Evolutionary conservation across 2,888 invertebrate species (phyloP).

Genomic region (Onthophagus sagittarius): DNA sequence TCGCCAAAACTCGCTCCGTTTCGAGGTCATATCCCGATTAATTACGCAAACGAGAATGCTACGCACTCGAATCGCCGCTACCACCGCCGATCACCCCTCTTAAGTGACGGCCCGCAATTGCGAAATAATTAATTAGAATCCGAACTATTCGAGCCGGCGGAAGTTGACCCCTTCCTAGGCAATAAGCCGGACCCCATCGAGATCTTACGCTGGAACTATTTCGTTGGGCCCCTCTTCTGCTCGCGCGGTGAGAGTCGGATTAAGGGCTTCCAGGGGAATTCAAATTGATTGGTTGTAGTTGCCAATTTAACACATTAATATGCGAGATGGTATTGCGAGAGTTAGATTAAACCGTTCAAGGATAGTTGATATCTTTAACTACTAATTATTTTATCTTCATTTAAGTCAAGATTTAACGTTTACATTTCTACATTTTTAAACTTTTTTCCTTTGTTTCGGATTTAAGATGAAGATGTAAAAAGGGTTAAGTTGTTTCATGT

Average conservation of each 20-base stretch:
- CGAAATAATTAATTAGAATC: slow-evolving; percentile 22
- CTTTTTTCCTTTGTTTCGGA: no score
- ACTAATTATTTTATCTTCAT: not conserved
- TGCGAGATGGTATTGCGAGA: not conserved
- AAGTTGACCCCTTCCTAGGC: not conserved
- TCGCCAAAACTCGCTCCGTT: not conserved
- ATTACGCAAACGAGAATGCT: not conserved
- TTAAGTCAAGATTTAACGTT: not conserved
- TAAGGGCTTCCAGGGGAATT: slow-evolving; percentile 25
- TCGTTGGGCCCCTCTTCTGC: slow-evolving; percentile 5
- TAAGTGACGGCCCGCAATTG: slow-evolving; percentile 18
- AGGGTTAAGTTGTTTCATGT: not conserved
- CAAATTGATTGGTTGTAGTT: slow-evolving; percentile 29
- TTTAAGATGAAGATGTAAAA: not conserved
- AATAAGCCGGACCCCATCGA: slow-evolving; percentile 1
- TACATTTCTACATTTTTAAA: not conserved
- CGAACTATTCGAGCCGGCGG: slow-evolving; percentile 13
- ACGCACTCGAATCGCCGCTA: not conserved
- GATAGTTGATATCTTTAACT: no score
- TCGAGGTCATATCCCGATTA: not conserved
- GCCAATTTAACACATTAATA: slow-evolving; percentile 29
- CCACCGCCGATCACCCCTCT: not conserved
- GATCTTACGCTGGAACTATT: slow-evolving; percentile 15
- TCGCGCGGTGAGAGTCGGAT: not conserved
- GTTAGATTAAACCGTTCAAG: not conserved